Percentiles rank a stretch among this genome's conserved stretches.
Evolutionary conservation across 2,888 invertebrate species (phyloP).

Genomic region (Archips crataeganus): DNA sequence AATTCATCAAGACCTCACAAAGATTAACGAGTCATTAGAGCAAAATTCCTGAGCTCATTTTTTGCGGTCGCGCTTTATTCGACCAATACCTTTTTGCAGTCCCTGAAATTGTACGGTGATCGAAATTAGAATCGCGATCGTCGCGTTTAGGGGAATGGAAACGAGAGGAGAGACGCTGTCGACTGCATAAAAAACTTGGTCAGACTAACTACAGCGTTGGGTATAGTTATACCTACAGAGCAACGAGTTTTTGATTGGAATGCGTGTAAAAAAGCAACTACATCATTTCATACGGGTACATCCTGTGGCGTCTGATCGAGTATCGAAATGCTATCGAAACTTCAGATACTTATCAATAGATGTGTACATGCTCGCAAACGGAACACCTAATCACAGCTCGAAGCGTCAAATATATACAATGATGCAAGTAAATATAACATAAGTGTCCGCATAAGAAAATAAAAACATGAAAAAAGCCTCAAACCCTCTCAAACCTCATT

Average conservation of each 20-base stretch:
- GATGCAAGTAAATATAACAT: not conserved
- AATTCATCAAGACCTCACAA: slow-evolving; percentile 73
- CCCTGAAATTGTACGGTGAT: slow-evolving; percentile 26
- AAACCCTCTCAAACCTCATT: too few species aligned
- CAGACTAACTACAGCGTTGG: slow-evolving; percentile 40
- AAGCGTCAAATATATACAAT: not conserved
- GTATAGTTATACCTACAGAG: slow-evolving; percentile 47
- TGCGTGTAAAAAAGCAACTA: slow-evolving; percentile 76
- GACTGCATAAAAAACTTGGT: slow-evolving; percentile 43
- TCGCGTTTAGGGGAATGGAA: slow-evolving; percentile 37
- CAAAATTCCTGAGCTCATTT: slow-evolving; percentile 73
- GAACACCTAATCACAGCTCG: not conserved
- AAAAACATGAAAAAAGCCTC: too few species aligned
- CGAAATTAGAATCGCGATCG: slow-evolving; percentile 38
- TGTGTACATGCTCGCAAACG: not conserved
- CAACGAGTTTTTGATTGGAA: slow-evolving; percentile 79
- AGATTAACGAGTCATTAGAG: slow-evolving; percentile 80
- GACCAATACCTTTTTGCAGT: slow-evolving; percentile 32
- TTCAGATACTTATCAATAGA: slow-evolving; percentile 29
- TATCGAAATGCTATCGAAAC: slow-evolving; percentile 39
- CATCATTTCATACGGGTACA: slow-evolving; percentile 63
- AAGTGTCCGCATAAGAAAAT: not conserved
- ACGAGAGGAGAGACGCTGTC: slow-evolving; percentile 28
- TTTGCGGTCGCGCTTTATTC: slow-evolving; percentile 55
- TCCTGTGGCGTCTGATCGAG: slow-evolving; percentile 58